A percentile compares a stretch with the other conserved stretches of the same genome.
Conservation (phyloP, 2,797 vertebrate species). For the Ctenopoma kingsleyae region DNA sequence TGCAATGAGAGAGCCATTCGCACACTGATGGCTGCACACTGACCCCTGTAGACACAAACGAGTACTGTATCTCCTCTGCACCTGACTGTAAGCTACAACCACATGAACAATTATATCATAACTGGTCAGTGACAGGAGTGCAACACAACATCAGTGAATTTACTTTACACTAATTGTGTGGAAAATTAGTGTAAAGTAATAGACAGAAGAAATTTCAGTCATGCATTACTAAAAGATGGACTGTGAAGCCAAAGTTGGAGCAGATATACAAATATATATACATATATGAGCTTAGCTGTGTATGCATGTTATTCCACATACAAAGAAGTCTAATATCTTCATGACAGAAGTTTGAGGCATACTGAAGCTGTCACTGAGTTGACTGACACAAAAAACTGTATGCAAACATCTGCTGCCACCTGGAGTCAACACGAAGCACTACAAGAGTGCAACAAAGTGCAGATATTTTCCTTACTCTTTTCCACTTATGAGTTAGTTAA, state of each 20-base stretch:
- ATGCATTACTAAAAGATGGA: no score
- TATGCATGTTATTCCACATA: not conserved
- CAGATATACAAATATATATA: no score
- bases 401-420: constrained; percentile 59
- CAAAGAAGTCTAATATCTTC: not conserved
- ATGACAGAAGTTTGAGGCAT: not conserved
- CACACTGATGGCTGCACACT: constrained; percentile 56
- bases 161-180: not conserved
- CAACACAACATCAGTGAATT: not conserved
- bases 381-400: not conserved
- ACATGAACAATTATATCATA: not conserved
- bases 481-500: not conserved
- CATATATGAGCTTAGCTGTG: no score
- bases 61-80: constrained; percentile 21
- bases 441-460: not conserved
- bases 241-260: no score
- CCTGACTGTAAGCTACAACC: not conserved
- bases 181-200: no score
- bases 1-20: constrained; percentile 19
- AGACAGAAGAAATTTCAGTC: no score
- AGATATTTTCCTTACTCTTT: not conserved
- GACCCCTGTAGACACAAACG: constrained; percentile 57
- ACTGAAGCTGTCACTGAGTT: no score
- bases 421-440: constrained; percentile 25
- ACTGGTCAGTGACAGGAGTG: not conserved